Evolutionary conservation across 2,888 invertebrate genomes (phyloP).

Genomic region (Aricia artaxerxes): DNA sequence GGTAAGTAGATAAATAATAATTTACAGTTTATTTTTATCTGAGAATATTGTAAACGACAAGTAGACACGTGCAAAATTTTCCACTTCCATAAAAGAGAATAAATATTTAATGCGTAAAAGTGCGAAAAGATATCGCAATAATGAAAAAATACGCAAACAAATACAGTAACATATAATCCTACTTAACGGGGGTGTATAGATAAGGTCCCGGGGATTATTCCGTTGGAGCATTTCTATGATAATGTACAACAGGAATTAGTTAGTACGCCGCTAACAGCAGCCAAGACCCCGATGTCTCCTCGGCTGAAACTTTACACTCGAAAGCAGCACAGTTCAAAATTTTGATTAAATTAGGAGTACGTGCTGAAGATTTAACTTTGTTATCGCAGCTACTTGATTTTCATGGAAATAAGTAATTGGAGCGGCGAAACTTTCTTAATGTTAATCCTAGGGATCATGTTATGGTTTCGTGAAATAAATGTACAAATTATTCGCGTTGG

Average conservation of each 20-base stretch:
- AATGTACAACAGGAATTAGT: constrained; percentile 30
- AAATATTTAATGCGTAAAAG: not conserved
- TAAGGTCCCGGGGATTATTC: constrained; percentile 25
- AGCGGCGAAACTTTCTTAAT: constrained; percentile 13
- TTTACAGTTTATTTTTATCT: not conserved
- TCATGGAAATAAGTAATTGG: constrained; percentile 29
- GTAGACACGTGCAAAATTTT: not conserved
- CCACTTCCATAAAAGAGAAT: not conserved
- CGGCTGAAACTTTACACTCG: constrained; percentile 30
- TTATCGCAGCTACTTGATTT: constrained; percentile 30
- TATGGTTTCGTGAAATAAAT: constrained; percentile 8
- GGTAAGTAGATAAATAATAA: too few species aligned
- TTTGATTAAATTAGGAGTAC: constrained; percentile 31
- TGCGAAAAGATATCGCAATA: not conserved
- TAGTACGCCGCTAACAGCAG: constrained; percentile 30
- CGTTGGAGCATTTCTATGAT: constrained; percentile 31
- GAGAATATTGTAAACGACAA: not conserved
- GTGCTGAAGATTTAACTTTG: constrained; percentile 31
- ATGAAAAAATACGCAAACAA: constrained; percentile 6
- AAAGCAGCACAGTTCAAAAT: constrained; percentile 30
- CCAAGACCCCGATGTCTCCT: constrained; percentile 31
- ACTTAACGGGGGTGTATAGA: constrained; percentile 5
- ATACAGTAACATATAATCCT: not conserved
- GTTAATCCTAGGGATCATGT: constrained; percentile 28
- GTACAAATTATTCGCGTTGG: not conserved